Evolutionary conservation across 1,140 invertebrate genomes (phyloP).

Genomic region (Nebria ingens): DNA sequence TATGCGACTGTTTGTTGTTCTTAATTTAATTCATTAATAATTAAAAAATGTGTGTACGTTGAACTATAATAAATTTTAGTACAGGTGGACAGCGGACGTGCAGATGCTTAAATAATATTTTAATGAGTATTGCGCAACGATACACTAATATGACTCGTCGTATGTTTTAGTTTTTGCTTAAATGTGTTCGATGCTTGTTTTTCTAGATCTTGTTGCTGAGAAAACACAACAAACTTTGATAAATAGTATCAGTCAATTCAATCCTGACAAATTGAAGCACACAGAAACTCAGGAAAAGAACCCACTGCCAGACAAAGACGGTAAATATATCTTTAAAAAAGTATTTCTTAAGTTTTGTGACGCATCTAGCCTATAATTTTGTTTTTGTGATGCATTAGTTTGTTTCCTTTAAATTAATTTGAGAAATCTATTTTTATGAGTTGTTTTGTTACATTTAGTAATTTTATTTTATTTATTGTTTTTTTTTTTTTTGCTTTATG

Average conservation of each 20-base stretch:
- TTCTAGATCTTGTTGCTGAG: constrained; percentile 72
- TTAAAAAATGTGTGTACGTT: neutral
- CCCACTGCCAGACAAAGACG: constrained; percentile 86
- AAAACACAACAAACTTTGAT: constrained; percentile 78
- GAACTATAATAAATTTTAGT: neutral
- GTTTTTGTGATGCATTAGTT: no score
- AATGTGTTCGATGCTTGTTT: constrained; percentile 20
- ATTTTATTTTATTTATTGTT: no score
- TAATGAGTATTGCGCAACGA: neutral
- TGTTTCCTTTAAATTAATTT: no score
- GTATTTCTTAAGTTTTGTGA: constrained; percentile 16
- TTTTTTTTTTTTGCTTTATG: constrained; percentile 10
- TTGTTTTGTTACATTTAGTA: no score
- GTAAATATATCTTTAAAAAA: constrained; percentile 42
- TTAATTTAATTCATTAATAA: neutral
- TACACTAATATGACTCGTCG: neutral
- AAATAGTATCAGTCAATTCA: constrained; percentile 75
- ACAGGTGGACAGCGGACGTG: neutral
- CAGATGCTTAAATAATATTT: neutral
- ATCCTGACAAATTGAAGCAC: constrained; percentile 75
- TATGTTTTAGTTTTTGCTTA: neutral
- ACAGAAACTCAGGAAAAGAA: constrained; percentile 90
- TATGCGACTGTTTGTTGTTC: neutral
- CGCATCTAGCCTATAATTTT: constrained; percentile 4
- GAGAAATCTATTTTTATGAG: no score